Evolutionary conservation across 2,888 invertebrate genomes (phyloP), one percentile per base, ranked within the genome.

Genomic region (Drosophila neoperkinsi): DNA sequence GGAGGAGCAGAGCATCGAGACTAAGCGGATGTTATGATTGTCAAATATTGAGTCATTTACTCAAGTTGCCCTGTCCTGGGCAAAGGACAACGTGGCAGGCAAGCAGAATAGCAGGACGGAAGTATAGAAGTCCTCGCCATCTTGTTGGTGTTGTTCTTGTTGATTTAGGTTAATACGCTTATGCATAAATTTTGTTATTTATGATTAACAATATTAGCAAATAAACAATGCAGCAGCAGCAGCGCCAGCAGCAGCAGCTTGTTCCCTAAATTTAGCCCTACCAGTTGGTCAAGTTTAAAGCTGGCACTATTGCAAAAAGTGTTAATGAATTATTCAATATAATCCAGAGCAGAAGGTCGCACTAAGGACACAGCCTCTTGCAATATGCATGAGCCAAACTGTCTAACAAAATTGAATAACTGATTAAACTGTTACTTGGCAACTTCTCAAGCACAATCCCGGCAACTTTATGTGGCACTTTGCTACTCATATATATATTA

Each of bases 11-110:
- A 18, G 28, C 28, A 50, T 50, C 18, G 28, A 55, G 77, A 77
- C 77, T 77, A 82, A 82, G 72, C 81, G 81, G 77, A 79, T 83
- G 86, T 82, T 87, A 77, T 86, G 85, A 85, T 84, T 87, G 85
- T 87, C 85, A 86, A 86, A 86, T 87, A 86, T 86, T 86, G 85
- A 86, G 85, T 86, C 87, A 86, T 87, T 84, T 86, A 78, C 78
- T 73, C 83, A 85, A 86, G 81, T 76, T 84, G 81, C 38, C 36
- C 49, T 13, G 60, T 25, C 56, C 66, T 60, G 60, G 68, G 52
- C 67, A 70, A 74, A 74, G 74, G 79, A 81, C 83, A 82, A 58
- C 58, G 55, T 65, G 52, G 62, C 55, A 46, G 21, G 46, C 46
- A 46, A 9, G 16, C 46, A 25, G 46, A 9, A 25, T 25, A 9